Base-by-base conservation (phyloP, 2,888 invertebrate genomes). In the Nycteola revayana region DNA sequence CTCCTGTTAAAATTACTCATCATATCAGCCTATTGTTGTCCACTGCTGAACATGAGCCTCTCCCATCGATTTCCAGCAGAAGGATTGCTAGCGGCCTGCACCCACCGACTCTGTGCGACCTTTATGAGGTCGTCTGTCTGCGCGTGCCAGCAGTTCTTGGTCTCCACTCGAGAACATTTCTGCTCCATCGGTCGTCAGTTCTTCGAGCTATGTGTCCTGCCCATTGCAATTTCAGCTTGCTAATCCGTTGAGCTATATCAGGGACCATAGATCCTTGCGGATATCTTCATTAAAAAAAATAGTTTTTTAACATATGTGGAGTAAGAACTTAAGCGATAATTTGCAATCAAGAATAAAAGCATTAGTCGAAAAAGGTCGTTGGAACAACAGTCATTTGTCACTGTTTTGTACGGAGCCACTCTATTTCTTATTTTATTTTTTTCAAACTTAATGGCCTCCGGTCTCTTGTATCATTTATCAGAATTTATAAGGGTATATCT, bases 301-400 rank as follows among this genome's bases (percentile, higher is more conserved):
- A n/a, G n/a, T n/a, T n/a, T n/a, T n/a, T n/a, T n/a, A n/a, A n/a
- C n/a, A n/a, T n/a, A n/a, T n/a, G n/a, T n/a, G n/a, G n/a, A n/a
- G n/a, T n/a, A n/a, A n/a, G n/a, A n/a, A n/a, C n/a, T n/a, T n/a
- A n/a, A n/a, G n/a, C n/a, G n/a, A n/a, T n/a, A n/a, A n/a, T 2
- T 7, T 62, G 60, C 62, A 66, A 70, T 69, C 60, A 69, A 61
- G 61, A 58, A 55, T 57, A 72, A 72, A 62, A 60, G 59, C 33
- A 32, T 31, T 34, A 14, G 41, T 28, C 40, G 25, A 37, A 47
- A 34, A 40, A 42, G 45, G 51, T 50, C 36, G 42, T 31, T 24
- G 52, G 54, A 58, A 57, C 49, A 59, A 53, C 62, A 42, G 5
- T 14, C 2, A 73, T 73, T 73, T 69, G 64, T 73, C 72, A 72